These are phyloP conservation scores for Rhynchonycteris naso DNA, from an alignment of 2,797 vertebrate species.

Conservation along the genomic window DNA sequence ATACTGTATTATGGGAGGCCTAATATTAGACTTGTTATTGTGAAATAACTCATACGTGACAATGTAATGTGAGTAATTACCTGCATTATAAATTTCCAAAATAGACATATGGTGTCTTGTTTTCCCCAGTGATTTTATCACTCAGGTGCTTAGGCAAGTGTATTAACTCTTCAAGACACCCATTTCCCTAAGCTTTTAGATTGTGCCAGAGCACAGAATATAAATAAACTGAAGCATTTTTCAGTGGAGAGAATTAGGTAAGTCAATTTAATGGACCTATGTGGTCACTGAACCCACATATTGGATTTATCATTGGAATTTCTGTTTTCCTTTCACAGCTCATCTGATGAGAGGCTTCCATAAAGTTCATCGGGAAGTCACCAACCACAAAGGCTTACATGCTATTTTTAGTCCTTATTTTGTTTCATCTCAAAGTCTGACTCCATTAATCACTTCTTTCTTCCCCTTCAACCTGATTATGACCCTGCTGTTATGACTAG, in stretches of 20 bases:
- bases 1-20: neutral
- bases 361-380: neutral
- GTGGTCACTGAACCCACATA: neutral
- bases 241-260: neutral
- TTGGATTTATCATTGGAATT: neutral
- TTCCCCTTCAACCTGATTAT: neutral
- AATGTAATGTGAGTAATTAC: constrained; percentile 70
- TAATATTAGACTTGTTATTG: neutral
- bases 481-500: neutral
- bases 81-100: constrained; percentile 69
- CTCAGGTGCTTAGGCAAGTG: constrained; percentile 55
- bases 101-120: constrained; percentile 66
- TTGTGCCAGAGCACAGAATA: neutral
- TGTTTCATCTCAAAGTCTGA: neutral
- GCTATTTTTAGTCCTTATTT: neutral
- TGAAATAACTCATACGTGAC: constrained; percentile 66
- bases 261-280: neutral
- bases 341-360: neutral
- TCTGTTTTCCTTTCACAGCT: neutral
- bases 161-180: constrained; percentile 30
- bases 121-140: constrained; percentile 70
- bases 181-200: neutral
- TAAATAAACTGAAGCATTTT: neutral
- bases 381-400: neutral
- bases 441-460: neutral